phyloP scores from a whole-genome alignment of 1,140 invertebrate species.

The Macrocentrus cingulum region DNA sequence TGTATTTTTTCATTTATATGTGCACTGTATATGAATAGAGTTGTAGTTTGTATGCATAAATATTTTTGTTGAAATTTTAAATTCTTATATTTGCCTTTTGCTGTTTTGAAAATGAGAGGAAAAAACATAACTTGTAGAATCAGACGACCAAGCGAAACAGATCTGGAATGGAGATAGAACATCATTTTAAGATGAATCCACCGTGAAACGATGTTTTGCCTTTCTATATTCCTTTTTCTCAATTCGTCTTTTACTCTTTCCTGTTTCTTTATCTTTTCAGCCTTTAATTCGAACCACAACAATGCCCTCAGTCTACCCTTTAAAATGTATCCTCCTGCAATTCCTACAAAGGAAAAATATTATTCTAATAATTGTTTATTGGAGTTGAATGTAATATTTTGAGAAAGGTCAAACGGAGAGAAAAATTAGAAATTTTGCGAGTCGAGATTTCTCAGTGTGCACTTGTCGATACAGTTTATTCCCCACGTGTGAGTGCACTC shows the following conservation, averaged over 20 bases:
- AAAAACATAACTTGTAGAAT: not conserved
- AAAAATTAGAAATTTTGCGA: too few species aligned
- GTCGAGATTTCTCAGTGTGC: too few species aligned
- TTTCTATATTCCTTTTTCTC: constrained; percentile 17
- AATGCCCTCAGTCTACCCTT: not conserved
- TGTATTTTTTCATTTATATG: too few species aligned
- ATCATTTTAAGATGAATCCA: constrained; percentile 32
- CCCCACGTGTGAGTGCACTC: too few species aligned
- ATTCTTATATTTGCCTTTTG: not conserved
- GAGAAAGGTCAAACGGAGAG: too few species aligned
- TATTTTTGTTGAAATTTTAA: not conserved
- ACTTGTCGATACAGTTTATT: too few species aligned
- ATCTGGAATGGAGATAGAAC: constrained; percentile 26
- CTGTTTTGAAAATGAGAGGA: not conserved
- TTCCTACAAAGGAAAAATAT: too few species aligned
- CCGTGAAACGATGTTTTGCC: constrained; percentile 30
- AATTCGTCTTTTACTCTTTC: constrained; percentile 8
- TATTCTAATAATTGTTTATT: too few species aligned
- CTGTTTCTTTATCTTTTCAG: constrained; percentile 1
- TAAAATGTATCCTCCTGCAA: too few species aligned
- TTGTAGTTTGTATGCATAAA: not conserved
- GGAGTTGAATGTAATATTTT: too few species aligned
- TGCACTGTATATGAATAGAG: too few species aligned
- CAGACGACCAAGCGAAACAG: constrained; percentile 4
- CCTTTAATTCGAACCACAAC: constrained; percentile 7